phyloP scores from a whole-genome alignment of 2,888 invertebrate species.

The Didymodactylos carnosus region DNA sequence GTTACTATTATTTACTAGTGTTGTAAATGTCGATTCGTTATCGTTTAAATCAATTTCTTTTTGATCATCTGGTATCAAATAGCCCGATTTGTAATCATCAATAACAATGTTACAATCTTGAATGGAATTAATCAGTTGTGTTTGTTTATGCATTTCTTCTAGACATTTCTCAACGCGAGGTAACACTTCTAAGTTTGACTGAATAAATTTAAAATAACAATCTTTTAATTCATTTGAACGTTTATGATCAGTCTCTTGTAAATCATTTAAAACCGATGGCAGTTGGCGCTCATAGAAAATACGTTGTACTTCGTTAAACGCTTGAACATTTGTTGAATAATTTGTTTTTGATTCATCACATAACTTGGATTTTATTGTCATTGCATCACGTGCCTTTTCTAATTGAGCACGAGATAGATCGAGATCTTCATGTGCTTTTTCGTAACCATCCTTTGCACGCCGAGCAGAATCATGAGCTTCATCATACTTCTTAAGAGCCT shows the following conservation, averaged over 20 bases:
- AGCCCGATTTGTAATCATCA: constrained; percentile 8
- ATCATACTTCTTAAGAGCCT: constrained; percentile 69
- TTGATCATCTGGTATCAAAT: constrained; percentile 3
- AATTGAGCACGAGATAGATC: constrained; percentile 81
- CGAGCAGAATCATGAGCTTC: constrained; percentile 85
- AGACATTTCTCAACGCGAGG: constrained; percentile 6
- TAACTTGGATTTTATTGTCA: constrained; percentile 15
- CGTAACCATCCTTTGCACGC: constrained; percentile 74
- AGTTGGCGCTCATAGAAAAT: constrained; percentile 2
- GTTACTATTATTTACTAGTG: neutral
- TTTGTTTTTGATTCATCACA: neutral
- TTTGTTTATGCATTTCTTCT: neutral
- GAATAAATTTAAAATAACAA: neutral
- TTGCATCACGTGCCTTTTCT: constrained; percentile 45
- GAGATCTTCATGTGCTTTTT: constrained; percentile 84
- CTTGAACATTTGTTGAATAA: neutral
- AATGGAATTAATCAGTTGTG: neutral
- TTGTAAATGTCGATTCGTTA: neutral
- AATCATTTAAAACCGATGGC: neutral
- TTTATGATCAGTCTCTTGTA: neutral
- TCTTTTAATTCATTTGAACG: constrained; percentile 7
- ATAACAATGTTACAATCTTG: neutral
- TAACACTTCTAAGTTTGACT: constrained; percentile 6
- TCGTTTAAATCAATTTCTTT: neutral
- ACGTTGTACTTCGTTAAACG: neutral